Evolutionary conservation across 2,888 invertebrate genomes (phyloP).

Genomic region (Oligia strigilis): DNA sequence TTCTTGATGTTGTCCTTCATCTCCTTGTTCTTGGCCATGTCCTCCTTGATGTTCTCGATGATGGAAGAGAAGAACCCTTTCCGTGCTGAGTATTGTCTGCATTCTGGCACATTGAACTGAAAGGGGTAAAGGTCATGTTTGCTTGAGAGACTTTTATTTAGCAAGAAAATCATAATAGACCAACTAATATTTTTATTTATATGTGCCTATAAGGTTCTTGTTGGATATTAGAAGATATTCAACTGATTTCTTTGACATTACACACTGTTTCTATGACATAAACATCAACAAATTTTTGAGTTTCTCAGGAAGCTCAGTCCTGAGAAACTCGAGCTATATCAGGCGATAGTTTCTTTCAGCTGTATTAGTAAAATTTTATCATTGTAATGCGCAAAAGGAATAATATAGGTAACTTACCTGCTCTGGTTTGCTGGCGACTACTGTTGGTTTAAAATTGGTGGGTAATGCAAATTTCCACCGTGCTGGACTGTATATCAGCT

Average conservation of each 20-base stretch:
- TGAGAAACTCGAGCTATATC: neutral
- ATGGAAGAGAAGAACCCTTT: slow-evolving; percentile 96
- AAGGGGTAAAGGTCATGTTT: slow-evolving; percentile 35
- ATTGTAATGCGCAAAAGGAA: slow-evolving; percentile 2
- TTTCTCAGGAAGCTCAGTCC: neutral
- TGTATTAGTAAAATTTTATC: slow-evolving; percentile 24
- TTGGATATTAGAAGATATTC: neutral
- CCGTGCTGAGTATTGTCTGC: slow-evolving; percentile 84
- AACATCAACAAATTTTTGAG: slow-evolving; percentile 35
- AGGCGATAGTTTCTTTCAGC: neutral
- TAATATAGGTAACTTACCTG: slow-evolving; percentile 75
- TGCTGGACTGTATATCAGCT: slow-evolving; percentile 84
- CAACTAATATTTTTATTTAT: neutral
- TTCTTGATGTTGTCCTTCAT: slow-evolving; percentile 99
- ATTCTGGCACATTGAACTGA: slow-evolving; percentile 81
- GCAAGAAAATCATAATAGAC: neutral
- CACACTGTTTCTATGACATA: slow-evolving; percentile 55
- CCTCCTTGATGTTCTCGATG: slow-evolving; percentile 97
- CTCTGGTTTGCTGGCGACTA: slow-evolving; percentile 78
- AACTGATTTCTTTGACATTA: neutral
- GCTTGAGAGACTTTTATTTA: neutral
- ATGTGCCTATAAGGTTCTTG: neutral
- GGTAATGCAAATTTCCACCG: slow-evolving; percentile 87
- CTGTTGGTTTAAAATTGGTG: slow-evolving; percentile 80
- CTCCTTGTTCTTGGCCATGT: slow-evolving; percentile 98